Evolutionary conservation across 2,797 vertebrate genomes (phyloP).

Genomic region (Enteromius radiatus): DNA sequence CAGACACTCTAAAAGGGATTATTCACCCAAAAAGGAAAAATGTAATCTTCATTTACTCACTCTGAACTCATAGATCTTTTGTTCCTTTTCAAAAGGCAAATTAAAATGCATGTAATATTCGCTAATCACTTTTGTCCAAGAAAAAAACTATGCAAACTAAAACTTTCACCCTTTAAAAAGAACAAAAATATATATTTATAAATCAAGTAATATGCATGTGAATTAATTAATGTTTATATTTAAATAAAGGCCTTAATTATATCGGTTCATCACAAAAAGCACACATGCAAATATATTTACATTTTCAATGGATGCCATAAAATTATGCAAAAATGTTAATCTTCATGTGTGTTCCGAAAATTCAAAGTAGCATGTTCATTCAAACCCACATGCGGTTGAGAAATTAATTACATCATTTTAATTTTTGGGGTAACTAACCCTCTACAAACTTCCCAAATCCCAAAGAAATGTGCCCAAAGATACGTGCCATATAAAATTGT

Average conservation of each 20-base stretch:
- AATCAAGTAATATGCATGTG: background rate
- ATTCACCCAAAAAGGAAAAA: background rate
- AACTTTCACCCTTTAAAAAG: background rate
- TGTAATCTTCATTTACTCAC: background rate
- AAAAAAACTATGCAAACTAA: background rate
- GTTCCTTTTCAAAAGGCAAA: background rate
- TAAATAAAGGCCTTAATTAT: background rate
- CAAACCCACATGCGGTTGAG: background rate
- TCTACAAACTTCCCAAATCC: background rate
- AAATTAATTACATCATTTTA: background rate
- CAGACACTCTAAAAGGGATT: background rate
- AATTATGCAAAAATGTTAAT: background rate
- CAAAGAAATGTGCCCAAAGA: background rate
- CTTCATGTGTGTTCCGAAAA: background rate
- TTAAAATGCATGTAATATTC: background rate
- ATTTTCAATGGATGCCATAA: background rate
- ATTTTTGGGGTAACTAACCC: background rate
- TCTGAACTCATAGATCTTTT: background rate
- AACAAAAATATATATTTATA: background rate
- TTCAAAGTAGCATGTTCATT: too few relatives aligned
- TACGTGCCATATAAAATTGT: background rate
- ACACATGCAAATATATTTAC: background rate
- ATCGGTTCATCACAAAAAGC: background rate
- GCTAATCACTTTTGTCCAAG: background rate
- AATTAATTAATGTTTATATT: background rate